Conservation (phyloP, 2,888 invertebrate genomes). For the Parnassius apollo region DNA sequence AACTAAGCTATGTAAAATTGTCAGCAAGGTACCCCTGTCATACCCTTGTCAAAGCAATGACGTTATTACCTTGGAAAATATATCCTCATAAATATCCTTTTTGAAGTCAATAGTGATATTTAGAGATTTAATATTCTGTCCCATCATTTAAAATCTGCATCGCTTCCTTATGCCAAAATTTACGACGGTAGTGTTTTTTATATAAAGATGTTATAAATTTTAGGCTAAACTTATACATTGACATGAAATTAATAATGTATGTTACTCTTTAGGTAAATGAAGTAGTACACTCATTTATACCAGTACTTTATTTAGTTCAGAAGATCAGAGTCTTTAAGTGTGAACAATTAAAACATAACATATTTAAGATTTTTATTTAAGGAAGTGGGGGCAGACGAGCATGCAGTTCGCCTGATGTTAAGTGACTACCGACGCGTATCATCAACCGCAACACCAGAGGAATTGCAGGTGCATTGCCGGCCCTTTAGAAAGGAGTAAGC, state of each 20-base stretch:
- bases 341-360: neutral
- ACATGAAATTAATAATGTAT: neutral
- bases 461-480: too few species aligned
- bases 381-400: too few species aligned
- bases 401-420: too few species aligned
- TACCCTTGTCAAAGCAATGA: slow-evolving; percentile 56
- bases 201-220: slow-evolving; percentile 2
- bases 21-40: slow-evolving; percentile 58
- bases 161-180: too few species aligned
- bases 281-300: too few species aligned
- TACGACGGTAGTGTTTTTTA: neutral
- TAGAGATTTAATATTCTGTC: slow-evolving; percentile 24
- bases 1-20: slow-evolving; percentile 50
- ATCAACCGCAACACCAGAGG: too few species aligned
- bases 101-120: slow-evolving; percentile 25
- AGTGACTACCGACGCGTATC: too few species aligned
- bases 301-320: neutral
- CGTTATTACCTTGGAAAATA: slow-evolving; percentile 26
- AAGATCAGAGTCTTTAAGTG: neutral
- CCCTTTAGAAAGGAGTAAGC: too few species aligned
- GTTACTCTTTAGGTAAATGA: too few species aligned
- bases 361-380: too few species aligned
- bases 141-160: neutral
- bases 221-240: neutral
- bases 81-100: slow-evolving; percentile 25